Percentiles rank a stretch among this genome's conserved stretches.
These are phyloP conservation scores for Ficedula albicollis DNA, from an alignment of 2,797 vertebrate genomes.

Conservation along the genomic window DNA sequence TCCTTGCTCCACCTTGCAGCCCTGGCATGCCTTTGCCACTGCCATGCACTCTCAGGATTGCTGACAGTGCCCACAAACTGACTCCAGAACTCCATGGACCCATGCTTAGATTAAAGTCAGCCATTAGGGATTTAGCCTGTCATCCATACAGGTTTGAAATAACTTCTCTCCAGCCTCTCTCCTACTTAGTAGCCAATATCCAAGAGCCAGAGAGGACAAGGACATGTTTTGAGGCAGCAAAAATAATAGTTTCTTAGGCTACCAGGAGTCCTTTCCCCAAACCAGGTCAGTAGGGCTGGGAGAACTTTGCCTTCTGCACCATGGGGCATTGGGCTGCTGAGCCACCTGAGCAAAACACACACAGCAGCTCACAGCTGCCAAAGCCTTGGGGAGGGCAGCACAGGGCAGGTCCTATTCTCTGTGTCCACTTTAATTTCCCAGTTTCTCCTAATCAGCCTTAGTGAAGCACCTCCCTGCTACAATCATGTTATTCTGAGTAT, in stretches of 20 bases:
- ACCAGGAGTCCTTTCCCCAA: background rate
- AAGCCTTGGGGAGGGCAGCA: background rate
- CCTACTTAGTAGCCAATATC: background rate
- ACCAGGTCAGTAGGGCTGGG: background rate
- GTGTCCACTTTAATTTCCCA: background rate
- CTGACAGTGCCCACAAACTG: background rate
- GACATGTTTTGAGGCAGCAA: background rate
- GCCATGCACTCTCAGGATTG: background rate
- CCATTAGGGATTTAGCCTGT: background rate
- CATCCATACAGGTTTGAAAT: background rate
- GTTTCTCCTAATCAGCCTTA: background rate
- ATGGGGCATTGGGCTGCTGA: fast-evolving
- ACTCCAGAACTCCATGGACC: background rate
- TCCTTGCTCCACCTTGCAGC: background rate
- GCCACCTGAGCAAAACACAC: background rate
- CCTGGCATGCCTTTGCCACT: background rate
- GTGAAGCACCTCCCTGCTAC: background rate
- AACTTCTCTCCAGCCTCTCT: background rate
- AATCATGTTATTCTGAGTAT: background rate
- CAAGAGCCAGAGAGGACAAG: background rate
- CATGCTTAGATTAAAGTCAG: background rate
- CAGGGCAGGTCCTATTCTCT: background rate
- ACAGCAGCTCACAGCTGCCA: background rate
- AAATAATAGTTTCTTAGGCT: background rate
- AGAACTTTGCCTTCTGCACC: background rate